phyloP scores from a whole-genome alignment of 2,113 vertebrate genomes.

The Desmodus rotundus region DNA sequence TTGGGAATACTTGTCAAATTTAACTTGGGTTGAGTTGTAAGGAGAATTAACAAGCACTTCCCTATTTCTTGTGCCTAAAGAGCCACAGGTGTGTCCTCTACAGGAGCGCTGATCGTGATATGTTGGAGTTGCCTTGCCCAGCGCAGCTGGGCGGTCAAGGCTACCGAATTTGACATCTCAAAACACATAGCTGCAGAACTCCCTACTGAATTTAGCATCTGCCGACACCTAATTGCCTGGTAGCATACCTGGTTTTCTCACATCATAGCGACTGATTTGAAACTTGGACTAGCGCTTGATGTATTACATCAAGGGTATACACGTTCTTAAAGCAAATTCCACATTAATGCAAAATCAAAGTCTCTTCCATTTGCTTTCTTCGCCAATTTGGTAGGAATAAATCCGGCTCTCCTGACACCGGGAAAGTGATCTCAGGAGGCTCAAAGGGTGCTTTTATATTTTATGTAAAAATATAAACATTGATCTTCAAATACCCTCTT shows the following conservation, averaged over 20 bases:
- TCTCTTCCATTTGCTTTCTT: slow-evolving; percentile 31
- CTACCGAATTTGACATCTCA: slow-evolving; percentile 39
- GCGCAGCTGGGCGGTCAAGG: not conserved
- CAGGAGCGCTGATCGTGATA: not conserved
- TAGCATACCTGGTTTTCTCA: slow-evolving; percentile 36
- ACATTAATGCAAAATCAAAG: slow-evolving; percentile 33
- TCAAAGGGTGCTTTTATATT: not conserved
- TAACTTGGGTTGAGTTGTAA: slow-evolving; percentile 47
- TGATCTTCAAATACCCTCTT: not conserved
- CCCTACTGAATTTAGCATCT: slow-evolving; percentile 33
- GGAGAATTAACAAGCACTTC: slow-evolving; percentile 36
- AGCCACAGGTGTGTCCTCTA: slow-evolving; percentile 15
- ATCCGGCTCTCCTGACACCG: not conserved
- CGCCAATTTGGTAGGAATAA: slow-evolving; percentile 17
- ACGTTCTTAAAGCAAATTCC: slow-evolving; percentile 18
- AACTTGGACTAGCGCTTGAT: slow-evolving; percentile 6
- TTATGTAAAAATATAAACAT: slow-evolving; percentile 27
- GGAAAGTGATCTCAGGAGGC: not conserved
- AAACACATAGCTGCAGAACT: not conserved
- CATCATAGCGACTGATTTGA: not conserved
- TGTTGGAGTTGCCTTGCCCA: not conserved
- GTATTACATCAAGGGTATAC: slow-evolving; percentile 25
- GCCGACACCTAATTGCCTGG: slow-evolving; percentile 46
- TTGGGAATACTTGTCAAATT: slow-evolving; percentile 61
- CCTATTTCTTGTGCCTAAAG: not conserved